A percentile compares a stretch with the other conserved stretches of the same genome.
phyloP scores from a whole-genome alignment of 2,113 vertebrate species.

The Nerophis ophidion region DNA sequence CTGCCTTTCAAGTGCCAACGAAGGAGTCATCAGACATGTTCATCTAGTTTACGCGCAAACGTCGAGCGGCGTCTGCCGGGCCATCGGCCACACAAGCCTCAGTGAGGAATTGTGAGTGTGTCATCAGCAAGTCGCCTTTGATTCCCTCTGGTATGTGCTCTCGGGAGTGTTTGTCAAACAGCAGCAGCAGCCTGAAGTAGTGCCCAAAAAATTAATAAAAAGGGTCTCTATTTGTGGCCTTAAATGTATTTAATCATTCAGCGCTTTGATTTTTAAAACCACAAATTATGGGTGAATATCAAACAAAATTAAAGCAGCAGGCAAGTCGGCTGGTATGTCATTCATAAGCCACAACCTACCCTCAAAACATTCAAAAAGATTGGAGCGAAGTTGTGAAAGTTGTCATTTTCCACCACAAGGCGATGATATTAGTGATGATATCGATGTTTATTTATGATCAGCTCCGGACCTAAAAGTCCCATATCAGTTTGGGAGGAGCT shows the following conservation, averaged over 20 bases:
- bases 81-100: too few species aligned
- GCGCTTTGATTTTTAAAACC: not conserved
- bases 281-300: not conserved
- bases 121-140: conserved; percentile 54
- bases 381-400: too few species aligned
- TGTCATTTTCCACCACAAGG: too few species aligned
- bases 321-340: too few species aligned
- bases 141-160: conserved; percentile 71
- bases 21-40: conserved; percentile 66
- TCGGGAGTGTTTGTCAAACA: conserved; percentile 64
- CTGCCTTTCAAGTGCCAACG: conserved; percentile 55
- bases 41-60: conserved; percentile 55
- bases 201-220: conserved; percentile 34
- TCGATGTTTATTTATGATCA: too few species aligned
- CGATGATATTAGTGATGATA: too few species aligned
- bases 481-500: too few species aligned
- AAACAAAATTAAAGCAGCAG: not conserved
- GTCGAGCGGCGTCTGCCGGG: not conserved
- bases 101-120: conserved; percentile 24
- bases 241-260: conserved; percentile 8
- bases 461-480: too few species aligned
- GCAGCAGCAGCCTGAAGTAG: conserved; percentile 49
- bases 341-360: too few species aligned
- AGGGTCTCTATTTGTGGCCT: not conserved
- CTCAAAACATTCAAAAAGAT: too few species aligned